phyloP scores from a whole-genome alignment of 2,797 vertebrate genomes.

The Sebastes aleutianus region DNA sequence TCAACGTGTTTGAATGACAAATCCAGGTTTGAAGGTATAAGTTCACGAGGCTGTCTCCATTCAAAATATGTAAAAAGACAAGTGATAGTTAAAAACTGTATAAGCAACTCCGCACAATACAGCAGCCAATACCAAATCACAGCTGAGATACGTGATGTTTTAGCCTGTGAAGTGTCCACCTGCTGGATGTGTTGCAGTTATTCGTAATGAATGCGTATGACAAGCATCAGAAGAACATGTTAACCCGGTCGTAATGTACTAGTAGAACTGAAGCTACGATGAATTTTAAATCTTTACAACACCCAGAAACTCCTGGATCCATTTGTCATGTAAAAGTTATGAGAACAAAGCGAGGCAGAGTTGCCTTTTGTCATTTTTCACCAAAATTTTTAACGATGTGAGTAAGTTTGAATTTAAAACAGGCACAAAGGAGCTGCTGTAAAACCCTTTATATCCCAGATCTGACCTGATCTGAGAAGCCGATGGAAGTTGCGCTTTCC shows the following conservation, averaged over 20 bases:
- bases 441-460: not conserved
- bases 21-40: not conserved
- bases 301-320: not conserved
- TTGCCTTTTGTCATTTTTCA: not conserved
- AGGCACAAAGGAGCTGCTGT: not conserved
- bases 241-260: not conserved
- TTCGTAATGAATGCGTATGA: not conserved
- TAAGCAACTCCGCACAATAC: not conserved
- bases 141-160: not conserved
- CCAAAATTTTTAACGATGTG: not conserved
- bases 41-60: not conserved
- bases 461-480: not conserved
- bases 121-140: not conserved
- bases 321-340: constrained; percentile 1
- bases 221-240: constrained; percentile 12
- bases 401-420: not conserved
- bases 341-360: not conserved
- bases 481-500: not conserved
- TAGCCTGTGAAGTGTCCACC: not conserved
- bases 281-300: not conserved
- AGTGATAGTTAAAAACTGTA: not conserved
- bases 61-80: not conserved
- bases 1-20: not conserved
- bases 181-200: not conserved
- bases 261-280: not conserved